Conservation (phyloP, 2,113 vertebrate genomes). For the Ramphastos sulfuratus region DNA sequence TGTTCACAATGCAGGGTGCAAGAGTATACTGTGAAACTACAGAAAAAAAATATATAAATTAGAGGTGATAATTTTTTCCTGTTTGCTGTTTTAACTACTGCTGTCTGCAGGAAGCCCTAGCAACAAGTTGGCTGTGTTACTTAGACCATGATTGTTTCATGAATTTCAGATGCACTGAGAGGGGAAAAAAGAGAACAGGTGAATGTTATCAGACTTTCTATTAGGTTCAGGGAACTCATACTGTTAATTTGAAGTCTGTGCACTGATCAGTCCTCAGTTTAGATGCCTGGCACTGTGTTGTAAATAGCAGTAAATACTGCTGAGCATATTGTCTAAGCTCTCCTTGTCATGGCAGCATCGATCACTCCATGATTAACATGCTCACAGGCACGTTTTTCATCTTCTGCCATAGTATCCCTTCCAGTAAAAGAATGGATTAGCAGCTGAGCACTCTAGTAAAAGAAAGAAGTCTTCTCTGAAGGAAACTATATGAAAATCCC, state of each 20-base stretch:
- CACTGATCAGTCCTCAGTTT: not conserved
- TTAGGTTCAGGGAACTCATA: not conserved
- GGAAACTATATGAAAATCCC: not conserved
- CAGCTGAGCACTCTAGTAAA: not conserved
- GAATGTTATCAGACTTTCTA: not conserved
- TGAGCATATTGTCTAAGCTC: conserved; percentile 14
- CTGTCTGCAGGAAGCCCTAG: not conserved
- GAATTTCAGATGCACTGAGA: not conserved
- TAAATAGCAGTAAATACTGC: conserved; percentile 6
- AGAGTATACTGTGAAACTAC: not conserved
- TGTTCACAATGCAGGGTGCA: not conserved
- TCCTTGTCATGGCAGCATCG: conserved; percentile 12
- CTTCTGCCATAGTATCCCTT: not conserved
- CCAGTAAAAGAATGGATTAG: not conserved
- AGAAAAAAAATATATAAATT: not conserved
- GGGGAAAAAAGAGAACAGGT: not conserved
- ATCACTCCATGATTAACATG: not conserved
- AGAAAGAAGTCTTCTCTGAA: not conserved
- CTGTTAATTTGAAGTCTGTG: not conserved
- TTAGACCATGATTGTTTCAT: not conserved
- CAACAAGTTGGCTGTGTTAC: not conserved
- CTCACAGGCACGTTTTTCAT: not conserved
- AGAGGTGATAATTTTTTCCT: not conserved
- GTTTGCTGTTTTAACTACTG: not conserved
- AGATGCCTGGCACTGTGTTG: not conserved